Base-by-base conservation (phyloP, 2,797 vertebrate genomes). In the Dermochelys coriacea region DNA sequence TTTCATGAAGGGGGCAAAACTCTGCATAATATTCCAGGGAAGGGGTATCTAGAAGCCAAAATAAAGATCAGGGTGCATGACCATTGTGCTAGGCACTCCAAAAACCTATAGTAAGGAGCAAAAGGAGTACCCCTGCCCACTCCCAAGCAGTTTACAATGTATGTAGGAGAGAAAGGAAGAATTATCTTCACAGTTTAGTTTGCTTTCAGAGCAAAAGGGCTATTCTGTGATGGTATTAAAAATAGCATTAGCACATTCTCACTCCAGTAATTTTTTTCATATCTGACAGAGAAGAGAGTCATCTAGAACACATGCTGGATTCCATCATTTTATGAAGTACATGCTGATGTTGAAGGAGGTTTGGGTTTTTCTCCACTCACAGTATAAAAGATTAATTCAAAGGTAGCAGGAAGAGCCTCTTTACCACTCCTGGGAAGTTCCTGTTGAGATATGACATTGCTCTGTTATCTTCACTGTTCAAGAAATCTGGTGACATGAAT, bases 291-390 rank as follows among this genome's bases (percentile, higher is more conserved):
- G 10, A 5, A 0, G 0, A 47, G 10, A 47, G 25, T 11, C 23
- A 12, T 91, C 49, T 1, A 7, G 8, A 78, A 29, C 0, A 0
- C 0, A 8, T 5, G 3, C 11, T n/a, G 41, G 61, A 12, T 3
- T 78, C 51, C 9, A 25, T 34, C 5, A 5, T 2, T 31, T 37
- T 31, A 41, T 0, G 12, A 1, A 29, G 1, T 34, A 5, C 45
- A 47, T 21, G 10, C 64, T 59, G 21, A 41, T 45, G 9, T 29
- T n/a, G 5, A 71, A 29, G 15, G 25, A 41, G 15, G 37, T 12
- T 8, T 27, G 29, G 16, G 18, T 16, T 16, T 45, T 29, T 59
- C 14, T 11, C 27, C 41, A 34, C 54, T 82, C 45, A 27, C 37
- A 59, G 6, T 57, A 11, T 4, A 45, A 81, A 34, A 54, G 19